Percentiles rank a stretch among this genome's conserved stretches.
These are phyloP conservation scores for Eufriesea mexicana DNA, from an alignment of 1,140 invertebrate species.

Conservation along the genomic window DNA sequence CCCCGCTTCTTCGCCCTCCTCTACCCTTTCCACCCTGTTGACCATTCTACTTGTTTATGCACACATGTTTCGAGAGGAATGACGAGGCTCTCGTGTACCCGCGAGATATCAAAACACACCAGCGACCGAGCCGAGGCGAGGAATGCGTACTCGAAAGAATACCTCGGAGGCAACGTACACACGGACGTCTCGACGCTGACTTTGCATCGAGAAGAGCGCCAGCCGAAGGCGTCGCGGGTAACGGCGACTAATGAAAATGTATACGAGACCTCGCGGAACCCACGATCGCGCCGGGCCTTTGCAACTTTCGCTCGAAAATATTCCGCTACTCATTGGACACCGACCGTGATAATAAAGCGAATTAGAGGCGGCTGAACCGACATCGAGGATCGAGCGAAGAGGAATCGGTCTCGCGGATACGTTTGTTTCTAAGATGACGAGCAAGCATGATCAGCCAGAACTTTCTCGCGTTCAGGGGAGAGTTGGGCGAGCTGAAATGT, in stretches of 20 bases:
- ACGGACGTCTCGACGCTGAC: slow-evolving; percentile 15
- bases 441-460: too few species aligned
- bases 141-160: slow-evolving; percentile 44
- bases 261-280: neutral
- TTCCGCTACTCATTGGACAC: neutral
- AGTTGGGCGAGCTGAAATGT: too few species aligned
- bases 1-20: neutral
- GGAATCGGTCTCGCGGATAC: too few species aligned
- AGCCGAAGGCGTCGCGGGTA: slow-evolving; percentile 43
- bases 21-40: slow-evolving; percentile 14
- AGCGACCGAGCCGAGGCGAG: slow-evolving; percentile 21
- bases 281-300: neutral
- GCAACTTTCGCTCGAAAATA: slow-evolving; percentile 12
- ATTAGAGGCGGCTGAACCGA: neutral
- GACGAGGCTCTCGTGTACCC: slow-evolving; percentile 50
- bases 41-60: slow-evolving; percentile 56
- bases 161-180: slow-evolving; percentile 45
- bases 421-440: too few species aligned
- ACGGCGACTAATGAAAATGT: slow-evolving; percentile 42
- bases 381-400: too few species aligned
- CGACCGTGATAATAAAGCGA: neutral
- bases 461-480: too few species aligned
- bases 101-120: slow-evolving; percentile 59
- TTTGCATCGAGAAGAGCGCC: slow-evolving; percentile 29
- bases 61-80: slow-evolving; percentile 48